Evolutionary conservation across 2,888 invertebrate genomes (phyloP).

Genomic region (Myathropa florea): DNA sequence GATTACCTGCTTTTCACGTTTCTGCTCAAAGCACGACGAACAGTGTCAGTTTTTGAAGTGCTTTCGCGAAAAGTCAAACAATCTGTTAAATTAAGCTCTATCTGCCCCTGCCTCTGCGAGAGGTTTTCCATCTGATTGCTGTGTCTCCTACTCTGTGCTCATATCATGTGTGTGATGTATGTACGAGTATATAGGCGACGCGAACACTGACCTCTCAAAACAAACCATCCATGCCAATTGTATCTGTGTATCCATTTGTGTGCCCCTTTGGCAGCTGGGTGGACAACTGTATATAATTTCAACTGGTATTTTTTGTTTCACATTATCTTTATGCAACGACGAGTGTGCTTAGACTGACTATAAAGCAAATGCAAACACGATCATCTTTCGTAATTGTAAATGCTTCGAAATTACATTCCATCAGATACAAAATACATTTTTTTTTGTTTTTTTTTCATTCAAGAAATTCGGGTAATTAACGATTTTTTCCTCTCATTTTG

Average conservation of each 20-base stretch:
- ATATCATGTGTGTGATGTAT: not conserved
- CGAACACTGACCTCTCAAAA: conserved; percentile 62
- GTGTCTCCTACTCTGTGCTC: conserved; percentile 14
- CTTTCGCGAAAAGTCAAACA: conserved; percentile 35
- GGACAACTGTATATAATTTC: conserved; percentile 8
- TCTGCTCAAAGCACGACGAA: not conserved
- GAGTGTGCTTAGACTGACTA: conserved; percentile 9
- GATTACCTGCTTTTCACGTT: conserved; percentile 59
- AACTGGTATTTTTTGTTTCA: not conserved
- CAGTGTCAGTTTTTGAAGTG: conserved; percentile 32
- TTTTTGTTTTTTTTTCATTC: not conserved
- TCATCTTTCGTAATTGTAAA: conserved; percentile 4
- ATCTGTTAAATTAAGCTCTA: not conserved
- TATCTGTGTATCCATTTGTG: conserved; percentile 30
- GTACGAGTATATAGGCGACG: conserved; percentile 39
- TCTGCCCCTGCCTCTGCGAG: not conserved
- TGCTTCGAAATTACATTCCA: conserved; percentile 16
- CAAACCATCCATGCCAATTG: conserved; percentile 51
- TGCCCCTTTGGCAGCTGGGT: not conserved
- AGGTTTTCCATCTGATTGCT: conserved; percentile 61
- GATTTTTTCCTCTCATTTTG: not conserved
- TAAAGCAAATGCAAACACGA: conserved; percentile 13
- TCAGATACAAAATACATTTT: not conserved
- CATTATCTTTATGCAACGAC: conserved; percentile 29
- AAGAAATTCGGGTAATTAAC: conserved; percentile 28